These are phyloP conservation scores for Rhinoraja longicauda DNA, from an alignment of 2,797 vertebrate species.

Conservation along the genomic window DNA sequence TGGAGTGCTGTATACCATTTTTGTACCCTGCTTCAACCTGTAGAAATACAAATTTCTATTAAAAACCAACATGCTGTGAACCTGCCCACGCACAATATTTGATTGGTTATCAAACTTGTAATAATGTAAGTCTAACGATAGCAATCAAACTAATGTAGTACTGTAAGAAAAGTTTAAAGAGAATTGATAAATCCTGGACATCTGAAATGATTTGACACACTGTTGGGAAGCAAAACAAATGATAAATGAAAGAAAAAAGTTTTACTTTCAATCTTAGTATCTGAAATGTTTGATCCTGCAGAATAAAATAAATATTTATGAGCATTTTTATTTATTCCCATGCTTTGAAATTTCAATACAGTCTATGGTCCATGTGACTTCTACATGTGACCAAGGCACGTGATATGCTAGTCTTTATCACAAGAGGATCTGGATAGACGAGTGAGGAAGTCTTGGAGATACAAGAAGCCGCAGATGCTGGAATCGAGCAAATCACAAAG, in stretches of 20 bases:
- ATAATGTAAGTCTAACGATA: not conserved
- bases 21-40: constrained; percentile 20
- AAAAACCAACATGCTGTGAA: not conserved
- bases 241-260: not conserved
- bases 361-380: not conserved
- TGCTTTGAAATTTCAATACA: not conserved
- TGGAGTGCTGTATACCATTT: constrained; percentile 20
- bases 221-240: not conserved
- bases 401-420: too few relatives aligned
- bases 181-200: not conserved
- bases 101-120: constrained; percentile 7
- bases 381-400: not conserved
- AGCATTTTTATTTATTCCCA: not conserved
- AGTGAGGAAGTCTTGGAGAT: too few relatives aligned
- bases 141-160: not conserved
- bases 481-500: too few relatives aligned
- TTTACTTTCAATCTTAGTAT: not conserved
- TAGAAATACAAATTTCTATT: constrained; percentile 13
- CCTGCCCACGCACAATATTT: not conserved
- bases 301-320: not conserved
- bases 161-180: not conserved
- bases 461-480: too few relatives aligned
- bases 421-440: too few relatives aligned
- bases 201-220: not conserved
- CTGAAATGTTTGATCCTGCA: too few relatives aligned